A percentile compares a stretch with the other conserved stretches of the same genome.
Conservation (phyloP, 1,140 invertebrate species). For the Drosophila navojoa region DNA sequence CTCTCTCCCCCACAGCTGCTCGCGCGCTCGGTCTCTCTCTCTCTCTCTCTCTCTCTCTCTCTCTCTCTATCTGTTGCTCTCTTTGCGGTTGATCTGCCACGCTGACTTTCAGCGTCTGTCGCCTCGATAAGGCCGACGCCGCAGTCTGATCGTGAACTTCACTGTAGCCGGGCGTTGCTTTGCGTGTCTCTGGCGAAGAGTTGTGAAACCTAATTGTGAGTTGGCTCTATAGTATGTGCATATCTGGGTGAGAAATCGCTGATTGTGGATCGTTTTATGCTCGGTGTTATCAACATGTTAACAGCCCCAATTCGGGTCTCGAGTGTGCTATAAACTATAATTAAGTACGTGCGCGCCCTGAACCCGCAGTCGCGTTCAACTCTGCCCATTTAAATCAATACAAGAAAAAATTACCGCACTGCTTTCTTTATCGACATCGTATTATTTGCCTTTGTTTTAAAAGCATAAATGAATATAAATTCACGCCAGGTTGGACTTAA, state of each 20-base stretch:
- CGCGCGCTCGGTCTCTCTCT: neutral
- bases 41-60: neutral
- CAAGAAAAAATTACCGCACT: slow-evolving; percentile 31
- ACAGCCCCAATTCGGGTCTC: slow-evolving; percentile 22
- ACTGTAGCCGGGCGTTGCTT: slow-evolving; percentile 23
- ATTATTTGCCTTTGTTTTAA: slow-evolving; percentile 10
- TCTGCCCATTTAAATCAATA: slow-evolving; percentile 59
- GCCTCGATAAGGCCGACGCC: neutral
- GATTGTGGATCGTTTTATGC: slow-evolving; percentile 31
- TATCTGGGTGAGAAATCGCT: slow-evolving; percentile 15
- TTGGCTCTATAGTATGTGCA: neutral
- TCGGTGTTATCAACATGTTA: slow-evolving; percentile 29
- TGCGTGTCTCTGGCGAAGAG: slow-evolving; percentile 4
- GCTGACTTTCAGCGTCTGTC: neutral
- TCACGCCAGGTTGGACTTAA: slow-evolving; percentile 35
- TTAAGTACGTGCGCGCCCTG: slow-evolving; percentile 25
- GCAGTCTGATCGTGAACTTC: slow-evolving; percentile 47
- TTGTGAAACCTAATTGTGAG: slow-evolving; percentile 45
- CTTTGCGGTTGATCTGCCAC: slow-evolving; percentile 16
- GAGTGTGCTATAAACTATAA: slow-evolving; percentile 44
- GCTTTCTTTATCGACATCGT: slow-evolving; percentile 41
- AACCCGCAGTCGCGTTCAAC: neutral
- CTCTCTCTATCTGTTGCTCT: neutral
- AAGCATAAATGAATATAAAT: slow-evolving; percentile 57
- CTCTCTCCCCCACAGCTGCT: slow-evolving; percentile 5